Base-by-base conservation (phyloP, 2,113 vertebrate genomes). In the Lipotes vexillifer region DNA sequence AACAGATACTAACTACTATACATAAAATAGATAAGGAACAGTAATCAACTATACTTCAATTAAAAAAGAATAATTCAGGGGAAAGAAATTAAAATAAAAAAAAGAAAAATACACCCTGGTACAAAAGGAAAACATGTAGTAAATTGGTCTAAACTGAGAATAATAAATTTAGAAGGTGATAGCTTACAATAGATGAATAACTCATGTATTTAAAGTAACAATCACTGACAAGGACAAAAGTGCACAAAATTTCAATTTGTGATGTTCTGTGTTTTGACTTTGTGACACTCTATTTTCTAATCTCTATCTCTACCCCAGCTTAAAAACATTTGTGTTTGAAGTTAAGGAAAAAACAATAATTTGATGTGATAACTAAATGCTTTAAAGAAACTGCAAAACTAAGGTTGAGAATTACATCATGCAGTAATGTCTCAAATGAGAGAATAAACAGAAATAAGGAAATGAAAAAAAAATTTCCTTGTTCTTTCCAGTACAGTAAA, bases 401-500 rank as follows among this genome's bases (percentile, higher is more conserved):
- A 8, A 91, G 46, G 3, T 77, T 94, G 41, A 59, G 27, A 74
- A 65, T 74, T 72, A 85, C 3, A 68, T n/a, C 18, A 2, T 68
- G 4, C 81, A 75, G 69, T 74, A 80, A 72, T 86, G 38, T 55
- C 23, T 94, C 55, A 44, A 80, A n/a, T 38, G 15, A 69, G 13
- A 71, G 15, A 89, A 88, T 78, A 89, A 55, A 75, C 38, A 84
- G n/a, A 88, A 75, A 88, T 25, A n/a, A 93, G 25, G 21, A 88
- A 93, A 63, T 63, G 41, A 96, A 41, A 88, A n/a, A n/a, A 94
- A 41, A 88, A 92, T 88, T 84, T 83, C 25, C 29, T 83, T 86
- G 33, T 81, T 61, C 29, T 77, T 12, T 68, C 33, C 29, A 78
- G 36, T 36, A 71, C 0, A 15, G 3, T 36, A 27, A 57, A 14